Base-by-base conservation (phyloP, 2,113 vertebrate genomes). In the Thinocorus orbignyianus region DNA sequence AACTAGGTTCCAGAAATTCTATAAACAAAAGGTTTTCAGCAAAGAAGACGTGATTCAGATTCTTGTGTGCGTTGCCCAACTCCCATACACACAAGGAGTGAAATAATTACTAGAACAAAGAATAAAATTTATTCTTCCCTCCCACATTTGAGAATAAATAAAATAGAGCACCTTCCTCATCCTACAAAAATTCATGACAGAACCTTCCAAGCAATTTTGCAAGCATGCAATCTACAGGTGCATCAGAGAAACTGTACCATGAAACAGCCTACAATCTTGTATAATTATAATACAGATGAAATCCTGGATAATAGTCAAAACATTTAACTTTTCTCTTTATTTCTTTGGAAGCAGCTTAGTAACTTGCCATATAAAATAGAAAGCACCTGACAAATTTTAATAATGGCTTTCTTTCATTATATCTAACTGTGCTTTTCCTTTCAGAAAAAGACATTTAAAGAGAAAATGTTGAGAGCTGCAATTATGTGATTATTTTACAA, bases 401-500 rank as follows among this genome's bases (percentile, higher is more conserved):
- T 96, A 96, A 97, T 94, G 42, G 26, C 5, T 89, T 96, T 60
- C n/a, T 97, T 97, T 97, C 73, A 91, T 96, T 96, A 64, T 39
- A 49, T 37, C 31, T 96, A 95, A 95, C 86, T 92, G 31, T 95
- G 49, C n/a, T 96, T 96, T 97, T 88, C 54, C 57, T 97, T 97
- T 94, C n/a, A 95, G 54, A 31, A 95, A 97, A 96, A 92, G 71
- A 64, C 39, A 81, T 88, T 85, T 92, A 88, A 97, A 96, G 28
- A 94, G 16, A 91, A 96, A 97, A 94, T 64, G 17, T 65, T 83
- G 71, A 97, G 73, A 94, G 57, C 66, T 71, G 64, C 12, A 96
- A 97, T 96, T 97, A 95, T 89, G 86, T 68, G 83, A 94, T 96
- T 97, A 95, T 91, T 97, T 97, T 95, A 76, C 86, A 82, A 95